Percentiles rank a stretch among this genome's conserved stretches.
Evolutionary conservation across 1,140 invertebrate species (phyloP).

Genomic region (Heliconius melpomene): DNA sequence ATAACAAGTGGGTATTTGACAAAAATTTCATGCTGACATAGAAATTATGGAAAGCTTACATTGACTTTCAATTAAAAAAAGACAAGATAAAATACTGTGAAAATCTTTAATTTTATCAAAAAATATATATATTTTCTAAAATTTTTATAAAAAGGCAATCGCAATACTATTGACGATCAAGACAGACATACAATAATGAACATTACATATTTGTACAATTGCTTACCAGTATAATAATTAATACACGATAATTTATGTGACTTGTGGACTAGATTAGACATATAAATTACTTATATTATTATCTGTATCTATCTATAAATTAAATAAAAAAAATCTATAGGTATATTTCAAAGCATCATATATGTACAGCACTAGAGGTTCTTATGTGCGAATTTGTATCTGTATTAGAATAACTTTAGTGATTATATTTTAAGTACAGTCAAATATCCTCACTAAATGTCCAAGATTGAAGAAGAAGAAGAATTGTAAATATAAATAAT

Average conservation of each 20-base stretch:
- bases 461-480: neutral
- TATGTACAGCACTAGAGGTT: neutral
- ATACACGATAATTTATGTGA: neutral
- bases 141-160: neutral
- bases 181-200: neutral
- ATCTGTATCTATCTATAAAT: neutral
- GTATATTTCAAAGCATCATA: neutral
- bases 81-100: too few relatives aligned
- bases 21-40: conserved; percentile 8
- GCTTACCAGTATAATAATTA: conserved; percentile 8
- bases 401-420: neutral
- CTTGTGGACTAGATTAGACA: neutral
- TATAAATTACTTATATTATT: conserved; percentile 2
- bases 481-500: conserved; percentile 12
- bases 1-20: conserved; percentile 17
- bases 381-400: neutral
- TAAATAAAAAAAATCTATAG: neutral
- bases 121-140: neutral
- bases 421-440: conserved; percentile 8
- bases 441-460: conserved; percentile 2
- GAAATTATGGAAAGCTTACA: neutral
- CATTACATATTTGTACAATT: neutral
- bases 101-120: too few relatives aligned
- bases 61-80: too few relatives aligned
- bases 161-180: neutral